Evolutionary conservation across 1,140 invertebrate genomes (phyloP), one percentile per base, ranked within the genome.

Genomic region (Helicorthomorpha holstii): DNA sequence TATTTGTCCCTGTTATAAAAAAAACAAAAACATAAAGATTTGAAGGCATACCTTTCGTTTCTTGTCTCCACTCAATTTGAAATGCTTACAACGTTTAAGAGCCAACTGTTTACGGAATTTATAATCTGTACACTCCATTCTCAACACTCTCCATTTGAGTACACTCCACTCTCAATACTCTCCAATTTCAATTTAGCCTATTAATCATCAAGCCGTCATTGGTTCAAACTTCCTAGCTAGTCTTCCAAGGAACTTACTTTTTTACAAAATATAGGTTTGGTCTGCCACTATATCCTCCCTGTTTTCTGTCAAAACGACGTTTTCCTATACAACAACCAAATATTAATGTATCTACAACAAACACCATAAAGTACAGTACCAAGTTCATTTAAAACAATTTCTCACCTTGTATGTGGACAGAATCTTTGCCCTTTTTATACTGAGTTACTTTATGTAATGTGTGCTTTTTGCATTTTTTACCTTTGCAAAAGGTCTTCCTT

Each of bases 241-340:
- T n/a, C n/a, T n/a, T n/a, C n/a, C n/a, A n/a, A 7, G 21, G 44
- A 25, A 21, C 4, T 46, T 75, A 94, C 92, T 85, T 99, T 75
- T 99, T 99, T 63, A 93, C 83, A 79, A 99, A 98, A 68, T 99
- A 97, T 63, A 94, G 95, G 68, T 99, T 99, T 12, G 94, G 98
- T 69, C 99, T 96, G 71, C 96, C 96, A 76, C 96, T 96, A 72
- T 89, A 98, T 73, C 96, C 96, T 70, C 86, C 82, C 70, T 99
- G 96, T 80, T 99, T 98, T 62, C 93, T 77, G 69, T 99, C 93
- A 73, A 98, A 99, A 81, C 95, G 86, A 68, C 95, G 63, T 58
- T 74, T 75, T 58, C 73, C 73, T 73, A 51, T 38, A 60, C 54
- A 56, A 51, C 54, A 52, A 48, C 38, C 1, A 16, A 14, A 1